Evolutionary conservation across 2,797 vertebrate species (phyloP), one percentile per base, ranked within the genome.

Genomic region (Vespertilio murinus): DNA sequence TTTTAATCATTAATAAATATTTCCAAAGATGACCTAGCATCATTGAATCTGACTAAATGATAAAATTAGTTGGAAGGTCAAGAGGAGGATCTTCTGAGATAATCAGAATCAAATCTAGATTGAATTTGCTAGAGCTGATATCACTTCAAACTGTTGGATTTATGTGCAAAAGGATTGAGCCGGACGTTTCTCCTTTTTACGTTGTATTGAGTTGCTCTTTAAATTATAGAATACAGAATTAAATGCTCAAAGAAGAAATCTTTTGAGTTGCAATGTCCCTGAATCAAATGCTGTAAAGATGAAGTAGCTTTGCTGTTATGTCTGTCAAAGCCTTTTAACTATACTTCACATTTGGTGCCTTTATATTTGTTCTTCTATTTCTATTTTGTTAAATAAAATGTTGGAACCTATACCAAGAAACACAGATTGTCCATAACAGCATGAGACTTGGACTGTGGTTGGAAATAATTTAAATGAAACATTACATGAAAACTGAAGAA

Each of bases 341-440:
- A 97, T 97, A 96, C 96, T 98, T 98, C 97, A 98, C 96, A 98
- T 98, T 98, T 98, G 95, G 96, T 96, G 96, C 95, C 97, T 98
- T 98, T 98, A 98, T 98, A 98, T 98, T 98, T 98, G 97, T 97
- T 98, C 97, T 96, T 98, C 97, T 97, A 95, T 97, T 98, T 97
- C 98, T 97, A 97, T 97, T 98, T 98, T 97, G 88, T 96, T 98
- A 97, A 98, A 98, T 98, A 98, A 98, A 98, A 98, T 97, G 96
- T 97, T 98, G 96, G 97, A 97, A 96, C 89, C 96, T 83, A 97
- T 94, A 94, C 93, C 97, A 96, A 97, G 96, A 98, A 98, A 97
- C 90, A 96, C 94, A 97, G 96, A 96, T 97, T 97, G 97, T 96
- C 98, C 98, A 98, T 97, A 97, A 42, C 94, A 97, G 93, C 83